These are phyloP conservation scores for human DNA, from an alignment of 2,113 vertebrate genomes.

Conservation along the genomic window GRCh38 chrX:15002001-15002500, in stretches of 20 bases:
- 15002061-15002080: background rate
- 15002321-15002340: background rate
- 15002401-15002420: background rate
- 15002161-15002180: background rate
- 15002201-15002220: background rate
- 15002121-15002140: background rate
- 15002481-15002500: background rate
- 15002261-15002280: background rate
- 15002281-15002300: background rate
- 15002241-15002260: background rate
- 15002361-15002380: background rate
- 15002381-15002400: background rate
- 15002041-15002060: slow-evolving; percentile 38
- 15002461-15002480: slow-evolving; percentile 13
- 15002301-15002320: background rate
- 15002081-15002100: background rate
- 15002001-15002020: background rate
- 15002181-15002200: slow-evolving; percentile 34
- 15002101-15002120: background rate
- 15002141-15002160: background rate
- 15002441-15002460: background rate
- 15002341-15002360: background rate
- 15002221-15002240: background rate
- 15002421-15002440: background rate
- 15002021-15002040: background rate